Percentiles rank a stretch among this genome's conserved stretches.
These are phyloP conservation scores for Prenolepis imparis DNA, from an alignment of 2,888 invertebrate species.

Conservation along the genomic window DNA sequence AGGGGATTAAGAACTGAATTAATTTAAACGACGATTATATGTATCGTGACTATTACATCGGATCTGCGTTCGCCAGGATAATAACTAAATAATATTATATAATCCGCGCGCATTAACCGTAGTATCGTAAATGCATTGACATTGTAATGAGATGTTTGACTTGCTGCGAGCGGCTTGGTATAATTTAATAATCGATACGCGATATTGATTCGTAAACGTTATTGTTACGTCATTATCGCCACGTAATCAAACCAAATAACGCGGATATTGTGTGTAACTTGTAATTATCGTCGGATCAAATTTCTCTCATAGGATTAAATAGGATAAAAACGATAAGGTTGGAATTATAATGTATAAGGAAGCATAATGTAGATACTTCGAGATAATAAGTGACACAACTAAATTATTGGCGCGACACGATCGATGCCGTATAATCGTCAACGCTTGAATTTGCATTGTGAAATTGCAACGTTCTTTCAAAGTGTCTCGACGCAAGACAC, in stretches of 20 bases:
- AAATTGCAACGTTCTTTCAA: background rate
- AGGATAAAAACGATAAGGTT: conserved; percentile 2
- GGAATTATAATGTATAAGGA: conserved; percentile 4
- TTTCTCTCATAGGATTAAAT: background rate
- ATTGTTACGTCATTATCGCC: conserved; percentile 37
- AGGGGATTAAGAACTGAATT: conserved; percentile 30
- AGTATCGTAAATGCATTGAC: conserved; percentile 13
- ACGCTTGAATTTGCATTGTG: background rate
- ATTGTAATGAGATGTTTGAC: conserved; percentile 1
- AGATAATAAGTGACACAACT: conserved; percentile 14
- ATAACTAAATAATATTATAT: conserved; percentile 11
- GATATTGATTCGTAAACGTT: conserved; percentile 38
- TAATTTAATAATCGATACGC: conserved; percentile 30
- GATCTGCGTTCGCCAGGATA: background rate
- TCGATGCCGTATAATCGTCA: background rate
- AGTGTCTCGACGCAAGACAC: background rate
- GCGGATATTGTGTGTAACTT: background rate
- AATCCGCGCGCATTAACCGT: background rate
- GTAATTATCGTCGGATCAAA: conserved; percentile 28
- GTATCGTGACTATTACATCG: background rate
- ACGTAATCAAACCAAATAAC: background rate
- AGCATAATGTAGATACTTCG: background rate
- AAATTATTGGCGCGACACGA: background rate
- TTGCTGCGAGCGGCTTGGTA: conserved; percentile 4
- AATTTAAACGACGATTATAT: conserved; percentile 5